phyloP scores from a whole-genome alignment of 2,797 vertebrate species.

The Urocyon cinereoargenteus region DNA sequence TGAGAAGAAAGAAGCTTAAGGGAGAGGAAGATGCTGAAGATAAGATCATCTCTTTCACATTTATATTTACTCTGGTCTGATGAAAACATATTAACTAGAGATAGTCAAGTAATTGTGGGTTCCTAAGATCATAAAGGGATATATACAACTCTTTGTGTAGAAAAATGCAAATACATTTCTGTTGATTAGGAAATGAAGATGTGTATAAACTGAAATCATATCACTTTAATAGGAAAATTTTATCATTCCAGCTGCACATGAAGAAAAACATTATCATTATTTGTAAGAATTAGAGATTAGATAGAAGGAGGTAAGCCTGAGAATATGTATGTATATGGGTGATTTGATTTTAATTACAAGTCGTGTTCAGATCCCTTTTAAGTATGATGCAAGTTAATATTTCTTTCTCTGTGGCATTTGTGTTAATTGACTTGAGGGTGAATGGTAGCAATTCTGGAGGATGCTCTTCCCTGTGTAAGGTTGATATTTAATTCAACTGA shows the following conservation, averaged over 20 bases:
- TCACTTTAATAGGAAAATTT: background rate
- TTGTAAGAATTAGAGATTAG: background rate
- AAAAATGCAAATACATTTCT: background rate
- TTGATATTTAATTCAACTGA: slow-evolving; percentile 20
- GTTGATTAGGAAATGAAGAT: background rate
- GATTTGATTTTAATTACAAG: background rate
- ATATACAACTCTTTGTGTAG: background rate
- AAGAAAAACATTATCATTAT: background rate
- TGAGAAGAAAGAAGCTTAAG: background rate
- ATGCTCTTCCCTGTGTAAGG: background rate
- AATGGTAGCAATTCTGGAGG: background rate
- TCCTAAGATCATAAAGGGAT: background rate
- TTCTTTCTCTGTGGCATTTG: background rate
- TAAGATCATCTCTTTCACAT: background rate
- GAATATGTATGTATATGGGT: background rate
- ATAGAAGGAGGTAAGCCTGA: background rate
- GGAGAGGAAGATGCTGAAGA: background rate
- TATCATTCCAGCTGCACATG: background rate
- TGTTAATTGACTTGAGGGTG: background rate
- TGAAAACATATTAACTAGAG: background rate
- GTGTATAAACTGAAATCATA: background rate
- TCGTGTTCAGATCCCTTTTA: background rate
- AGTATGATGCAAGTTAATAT: background rate
- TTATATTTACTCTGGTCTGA: background rate
- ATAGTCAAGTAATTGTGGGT: background rate